These are phyloP conservation scores for Pandemis cinnamomeana DNA, from an alignment of 2,888 invertebrate species.

Conservation along the genomic window DNA sequence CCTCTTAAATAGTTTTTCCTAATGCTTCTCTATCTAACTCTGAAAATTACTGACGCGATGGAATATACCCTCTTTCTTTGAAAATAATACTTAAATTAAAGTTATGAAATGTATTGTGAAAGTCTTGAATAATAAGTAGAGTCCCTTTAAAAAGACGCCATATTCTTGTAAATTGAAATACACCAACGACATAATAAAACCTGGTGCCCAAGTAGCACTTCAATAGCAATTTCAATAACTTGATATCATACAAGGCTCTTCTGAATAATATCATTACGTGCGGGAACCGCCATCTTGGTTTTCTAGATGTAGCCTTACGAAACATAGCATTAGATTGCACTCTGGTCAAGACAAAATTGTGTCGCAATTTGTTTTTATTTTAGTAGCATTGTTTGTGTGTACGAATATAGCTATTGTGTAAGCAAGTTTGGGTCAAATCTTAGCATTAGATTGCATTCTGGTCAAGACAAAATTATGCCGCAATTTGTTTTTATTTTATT, in stretches of 20 bases:
- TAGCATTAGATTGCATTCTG: not conserved
- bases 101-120: too few relatives aligned
- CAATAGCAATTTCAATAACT: constrained; percentile 44
- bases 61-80: too few relatives aligned
- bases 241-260: constrained; percentile 40
- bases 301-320: not conserved
- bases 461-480: not conserved
- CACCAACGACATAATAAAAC: constrained; percentile 16
- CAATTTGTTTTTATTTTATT: too few relatives aligned
- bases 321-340: not conserved
- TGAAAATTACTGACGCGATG: too few relatives aligned
- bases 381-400: too few relatives aligned
- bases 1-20: too few relatives aligned
- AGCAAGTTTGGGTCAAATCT: not conserved
- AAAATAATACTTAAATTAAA: too few relatives aligned
- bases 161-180: constrained; percentile 4
- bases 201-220: constrained; percentile 14
- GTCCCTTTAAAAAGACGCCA: not conserved
- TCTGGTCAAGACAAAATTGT: not conserved
- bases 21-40: too few relatives aligned
- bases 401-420: not conserved
- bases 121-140: not conserved
- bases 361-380: too few relatives aligned
- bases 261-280: constrained; percentile 45
- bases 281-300: constrained; percentile 27